phyloP scores from a whole-genome alignment of 2,113 vertebrate genomes.

The Entomyzon cyanotis region DNA sequence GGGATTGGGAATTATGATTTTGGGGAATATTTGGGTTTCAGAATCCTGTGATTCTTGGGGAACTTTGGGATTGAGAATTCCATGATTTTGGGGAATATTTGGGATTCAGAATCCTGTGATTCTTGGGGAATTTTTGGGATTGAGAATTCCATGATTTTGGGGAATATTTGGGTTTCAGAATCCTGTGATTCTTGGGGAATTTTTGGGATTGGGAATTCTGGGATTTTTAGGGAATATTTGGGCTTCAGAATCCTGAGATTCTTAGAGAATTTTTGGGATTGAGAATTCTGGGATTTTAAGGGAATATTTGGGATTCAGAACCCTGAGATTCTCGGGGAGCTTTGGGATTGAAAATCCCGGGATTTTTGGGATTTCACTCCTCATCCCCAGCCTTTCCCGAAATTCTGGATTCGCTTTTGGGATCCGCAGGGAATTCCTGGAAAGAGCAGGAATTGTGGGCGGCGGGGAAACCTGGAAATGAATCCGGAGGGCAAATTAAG shows the following conservation, averaged over 20 bases:
- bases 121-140: accelerated
- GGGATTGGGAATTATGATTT: accelerated
- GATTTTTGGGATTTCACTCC: background rate
- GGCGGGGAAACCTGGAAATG: background rate
- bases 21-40: accelerated
- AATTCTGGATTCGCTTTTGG: background rate
- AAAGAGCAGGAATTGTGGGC: background rate
- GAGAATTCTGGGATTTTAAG: accelerated
- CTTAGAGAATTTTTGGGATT: accelerated
- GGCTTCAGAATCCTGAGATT: accelerated
- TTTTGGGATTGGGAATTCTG: accelerated
- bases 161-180: background rate
- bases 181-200: accelerated
- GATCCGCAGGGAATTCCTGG: background rate
- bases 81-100: accelerated
- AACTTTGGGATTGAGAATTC: background rate
- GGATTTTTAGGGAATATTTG: no score
- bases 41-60: accelerated
- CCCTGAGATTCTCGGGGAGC: accelerated
- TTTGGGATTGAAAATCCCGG: background rate
- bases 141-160: accelerated
- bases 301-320: background rate
- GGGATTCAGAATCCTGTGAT: accelerated
- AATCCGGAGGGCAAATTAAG: background rate
- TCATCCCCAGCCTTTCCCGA: background rate